Conservation (phyloP, 2,113 vertebrate species). For the Xiphias gladius region DNA sequence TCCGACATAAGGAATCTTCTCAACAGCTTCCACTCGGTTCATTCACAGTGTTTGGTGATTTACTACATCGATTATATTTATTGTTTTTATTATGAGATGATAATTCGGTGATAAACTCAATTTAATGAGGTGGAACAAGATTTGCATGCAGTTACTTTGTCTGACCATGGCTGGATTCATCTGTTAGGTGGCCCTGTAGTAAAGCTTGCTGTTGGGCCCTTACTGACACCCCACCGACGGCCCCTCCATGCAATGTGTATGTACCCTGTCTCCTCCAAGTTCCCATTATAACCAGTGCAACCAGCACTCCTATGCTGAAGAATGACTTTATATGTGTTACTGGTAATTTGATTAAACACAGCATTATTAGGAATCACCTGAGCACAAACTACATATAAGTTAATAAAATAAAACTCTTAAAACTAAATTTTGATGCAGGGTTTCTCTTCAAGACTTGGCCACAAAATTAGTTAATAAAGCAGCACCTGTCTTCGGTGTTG, state of each 20-base stretch:
- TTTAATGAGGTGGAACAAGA: conserved; percentile 7
- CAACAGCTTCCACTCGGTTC: not conserved
- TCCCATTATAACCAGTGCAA: too few species aligned
- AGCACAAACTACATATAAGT: too few species aligned
- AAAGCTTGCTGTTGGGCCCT: too few species aligned
- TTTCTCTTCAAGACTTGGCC: not conserved
- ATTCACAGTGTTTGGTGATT: not conserved
- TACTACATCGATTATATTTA: not conserved
- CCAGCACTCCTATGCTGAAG: too few species aligned
- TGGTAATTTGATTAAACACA: too few species aligned
- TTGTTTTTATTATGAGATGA: not conserved
- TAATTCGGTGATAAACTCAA: not conserved
- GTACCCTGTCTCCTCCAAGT: too few species aligned
- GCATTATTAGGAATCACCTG: too few species aligned
- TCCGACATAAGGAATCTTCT: not conserved
- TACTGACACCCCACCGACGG: not conserved
- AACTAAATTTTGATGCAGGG: too few species aligned
- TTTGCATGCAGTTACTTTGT: not conserved
- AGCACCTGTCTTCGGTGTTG: not conserved
- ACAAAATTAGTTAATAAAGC: not conserved
- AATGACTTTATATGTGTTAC: too few species aligned
- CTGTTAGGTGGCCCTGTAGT: not conserved
- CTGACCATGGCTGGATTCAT: not conserved
- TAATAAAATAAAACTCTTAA: too few species aligned
- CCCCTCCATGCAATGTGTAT: too few species aligned